phyloP scores from a whole-genome alignment of 2,113 vertebrate genomes.

The Pseudorhombus dupliciocellatus region DNA sequence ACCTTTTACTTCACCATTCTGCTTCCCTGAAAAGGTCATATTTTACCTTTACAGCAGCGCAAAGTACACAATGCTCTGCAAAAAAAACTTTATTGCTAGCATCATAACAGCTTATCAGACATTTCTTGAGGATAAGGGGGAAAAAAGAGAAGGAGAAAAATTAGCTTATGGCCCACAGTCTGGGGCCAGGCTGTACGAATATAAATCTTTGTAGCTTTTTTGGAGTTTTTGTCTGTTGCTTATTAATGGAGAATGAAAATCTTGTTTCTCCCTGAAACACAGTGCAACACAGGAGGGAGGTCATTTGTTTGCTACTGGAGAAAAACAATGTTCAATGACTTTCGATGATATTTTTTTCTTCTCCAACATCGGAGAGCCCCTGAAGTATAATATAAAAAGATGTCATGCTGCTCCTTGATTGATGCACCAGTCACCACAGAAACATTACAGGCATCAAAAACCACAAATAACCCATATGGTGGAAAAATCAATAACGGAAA shows the following conservation, averaged over 20 bases:
- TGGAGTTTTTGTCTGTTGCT: background rate
- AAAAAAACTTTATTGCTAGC: conserved; percentile 21
- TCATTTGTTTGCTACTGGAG: conserved; percentile 14
- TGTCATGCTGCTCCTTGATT: conserved; percentile 5
- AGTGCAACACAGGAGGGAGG: conserved; percentile 14
- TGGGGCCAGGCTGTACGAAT: background rate
- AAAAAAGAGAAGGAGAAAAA: background rate
- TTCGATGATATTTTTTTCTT: background rate
- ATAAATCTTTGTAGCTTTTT: conserved; percentile 6
- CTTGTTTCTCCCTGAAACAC: background rate
- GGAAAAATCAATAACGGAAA: conserved; percentile 15
- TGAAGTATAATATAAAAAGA: conserved; percentile 2
- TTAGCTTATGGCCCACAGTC: conserved; percentile 2
- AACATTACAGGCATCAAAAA: background rate
- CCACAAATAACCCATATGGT: background rate
- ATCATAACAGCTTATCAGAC: conserved; percentile 27
- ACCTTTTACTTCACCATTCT: conserved; percentile 59
- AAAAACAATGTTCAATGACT: background rate
- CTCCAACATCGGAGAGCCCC: background rate
- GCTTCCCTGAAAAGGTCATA: conserved; percentile 61
- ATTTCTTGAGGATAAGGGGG: background rate
- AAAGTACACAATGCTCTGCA: conserved; percentile 27
- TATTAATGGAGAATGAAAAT: conserved; percentile 27
- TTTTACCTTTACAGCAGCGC: conserved; percentile 39
- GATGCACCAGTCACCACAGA: background rate